Percentiles rank a stretch among this genome's conserved stretches.
These are phyloP conservation scores for Alauda arvensis DNA, from an alignment of 2,797 vertebrate genomes.

Conservation along the genomic window DNA sequence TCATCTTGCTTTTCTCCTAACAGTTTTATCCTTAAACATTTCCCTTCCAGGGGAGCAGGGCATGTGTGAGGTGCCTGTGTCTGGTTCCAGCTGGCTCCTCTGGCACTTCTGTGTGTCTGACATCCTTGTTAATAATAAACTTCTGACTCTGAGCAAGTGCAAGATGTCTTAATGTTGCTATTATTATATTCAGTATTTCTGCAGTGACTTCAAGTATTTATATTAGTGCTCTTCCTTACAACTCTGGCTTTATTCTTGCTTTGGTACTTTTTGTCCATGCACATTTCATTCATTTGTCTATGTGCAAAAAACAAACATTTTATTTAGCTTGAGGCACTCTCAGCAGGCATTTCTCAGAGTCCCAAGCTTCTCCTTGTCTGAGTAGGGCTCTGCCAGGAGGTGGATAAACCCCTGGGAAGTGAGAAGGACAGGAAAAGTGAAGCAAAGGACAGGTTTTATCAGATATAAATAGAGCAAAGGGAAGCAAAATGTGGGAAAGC, in stretches of 20 bases:
- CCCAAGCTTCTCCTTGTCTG: background rate
- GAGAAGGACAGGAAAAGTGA: background rate
- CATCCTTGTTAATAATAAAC: background rate
- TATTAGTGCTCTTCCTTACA: background rate
- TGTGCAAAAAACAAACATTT: background rate
- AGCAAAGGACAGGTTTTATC: background rate
- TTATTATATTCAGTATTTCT: background rate
- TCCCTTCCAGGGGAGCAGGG: background rate
- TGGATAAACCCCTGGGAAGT: background rate
- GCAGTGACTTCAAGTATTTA: background rate
- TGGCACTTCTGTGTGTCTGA: background rate
- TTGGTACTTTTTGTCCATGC: background rate
- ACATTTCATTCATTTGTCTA: background rate
- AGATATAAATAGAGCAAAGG: too few species aligned
- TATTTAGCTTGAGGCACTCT: background rate
- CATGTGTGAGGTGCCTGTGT: background rate
- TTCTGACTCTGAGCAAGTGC: background rate
- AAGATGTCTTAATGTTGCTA: background rate
- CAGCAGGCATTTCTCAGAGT: background rate
- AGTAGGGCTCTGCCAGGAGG: background rate
- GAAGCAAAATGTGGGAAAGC: too few species aligned
- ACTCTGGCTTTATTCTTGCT: background rate
- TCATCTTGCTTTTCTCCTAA: background rate
- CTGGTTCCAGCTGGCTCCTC: background rate
- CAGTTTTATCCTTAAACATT: background rate